Percentiles rank a stretch among this genome's conserved stretches.
These are phyloP conservation scores for Archilochus colubris DNA, from an alignment of 2,113 vertebrate species.

Conservation along the genomic window DNA sequence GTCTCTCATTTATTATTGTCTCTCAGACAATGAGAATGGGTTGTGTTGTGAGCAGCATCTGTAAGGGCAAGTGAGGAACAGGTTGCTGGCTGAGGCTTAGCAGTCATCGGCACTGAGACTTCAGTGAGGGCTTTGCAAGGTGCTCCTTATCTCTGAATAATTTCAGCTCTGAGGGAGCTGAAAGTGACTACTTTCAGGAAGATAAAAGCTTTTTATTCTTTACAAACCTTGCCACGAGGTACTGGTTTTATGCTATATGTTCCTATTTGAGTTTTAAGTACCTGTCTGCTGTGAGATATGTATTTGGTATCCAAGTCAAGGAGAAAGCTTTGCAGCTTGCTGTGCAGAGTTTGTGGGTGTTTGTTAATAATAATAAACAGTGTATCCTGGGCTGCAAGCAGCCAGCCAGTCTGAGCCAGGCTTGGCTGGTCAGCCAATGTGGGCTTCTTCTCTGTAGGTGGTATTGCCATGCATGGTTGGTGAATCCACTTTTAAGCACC, in stretches of 20 bases:
- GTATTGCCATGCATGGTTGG: neutral
- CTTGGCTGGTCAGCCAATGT: neutral
- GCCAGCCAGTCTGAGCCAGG: neutral
- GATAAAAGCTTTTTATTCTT: neutral
- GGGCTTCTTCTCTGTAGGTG: neutral
- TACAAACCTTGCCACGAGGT: neutral
- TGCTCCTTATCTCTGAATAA: neutral
- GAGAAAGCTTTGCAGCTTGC: neutral
- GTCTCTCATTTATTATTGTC: too few species aligned
- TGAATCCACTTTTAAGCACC: neutral
- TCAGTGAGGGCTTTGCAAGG: accelerated
- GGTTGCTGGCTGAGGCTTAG: neutral
- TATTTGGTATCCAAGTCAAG: neutral
- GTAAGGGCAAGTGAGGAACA: neutral
- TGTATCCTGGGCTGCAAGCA: neutral
- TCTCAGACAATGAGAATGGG: neutral
- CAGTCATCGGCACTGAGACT: neutral
- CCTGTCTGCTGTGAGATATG: neutral
- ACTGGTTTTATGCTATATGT: neutral
- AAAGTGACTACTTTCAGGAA: neutral
- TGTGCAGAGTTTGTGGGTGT: neutral
- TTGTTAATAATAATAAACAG: neutral
- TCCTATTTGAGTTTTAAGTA: neutral
- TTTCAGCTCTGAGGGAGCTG: too few species aligned
- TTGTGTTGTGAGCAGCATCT: neutral